Base-by-base conservation (phyloP, 2,888 invertebrate genomes). In the Epistrophella euchroma region DNA sequence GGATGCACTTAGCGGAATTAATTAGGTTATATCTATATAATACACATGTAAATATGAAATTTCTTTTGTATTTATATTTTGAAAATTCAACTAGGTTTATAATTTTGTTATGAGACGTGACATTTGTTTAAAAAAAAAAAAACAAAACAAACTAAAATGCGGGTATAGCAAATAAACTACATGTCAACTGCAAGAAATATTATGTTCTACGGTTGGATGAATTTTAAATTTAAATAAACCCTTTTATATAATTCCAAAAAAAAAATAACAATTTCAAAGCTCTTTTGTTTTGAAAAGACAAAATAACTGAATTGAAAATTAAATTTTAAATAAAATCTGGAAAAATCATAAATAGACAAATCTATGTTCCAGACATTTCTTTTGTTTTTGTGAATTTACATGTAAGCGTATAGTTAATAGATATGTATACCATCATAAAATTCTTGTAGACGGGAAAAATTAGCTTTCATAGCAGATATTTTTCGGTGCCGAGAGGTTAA, bases 1-100 rank as follows among this genome's bases (percentile, higher is more conserved):
- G 60, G 9, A 60, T 60, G 60, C 60, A 60, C 60, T 60, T 60
- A 60, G 37, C 22, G 60, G 60, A 60, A 60, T 60, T 60, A 60
- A 60, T 60, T 60, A 60, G 9, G 22, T 37, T 60, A 60, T 37
- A 19, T 17, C 10, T 17, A 1, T 19, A 22, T 40, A 22, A 37
- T 40, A 22, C 9, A 19, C 19, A 35, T 37, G 37, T 22, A 5
- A 19, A 6, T 25, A 32, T 7, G 60, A 5, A 19, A 6, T 25
- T 7, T 7, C 40, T 40, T 40, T 40, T 22, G 13, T 58, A 1
- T 50, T 7, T 22, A 47, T 22, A 7, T 25, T 15, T 25, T 10
- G 25, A 1, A 9, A 55, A 3, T 32, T 55, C 25, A 55, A 35
- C 56, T 15, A 56, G 10, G 15, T 22, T 7, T 2, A 50, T 22